phyloP scores from a whole-genome alignment of 2,888 invertebrate genomes.

The Dynastes grantii region DNA sequence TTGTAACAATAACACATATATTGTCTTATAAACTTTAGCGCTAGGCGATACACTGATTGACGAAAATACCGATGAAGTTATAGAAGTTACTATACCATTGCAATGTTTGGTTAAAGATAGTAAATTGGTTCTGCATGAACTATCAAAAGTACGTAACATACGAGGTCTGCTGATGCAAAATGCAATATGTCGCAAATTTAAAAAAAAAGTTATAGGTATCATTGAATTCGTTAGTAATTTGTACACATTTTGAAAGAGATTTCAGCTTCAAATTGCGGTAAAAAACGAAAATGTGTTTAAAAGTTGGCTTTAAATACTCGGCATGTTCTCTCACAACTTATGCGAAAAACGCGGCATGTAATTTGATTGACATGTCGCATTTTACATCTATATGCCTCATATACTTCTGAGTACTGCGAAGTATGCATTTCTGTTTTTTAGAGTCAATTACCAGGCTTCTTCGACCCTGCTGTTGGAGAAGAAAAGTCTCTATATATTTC shows the following conservation, averaged over 20 bases:
- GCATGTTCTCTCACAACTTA: too few species aligned
- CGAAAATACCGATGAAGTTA: constrained; percentile 73
- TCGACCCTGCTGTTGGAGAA: constrained; percentile 95
- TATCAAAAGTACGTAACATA: constrained; percentile 81
- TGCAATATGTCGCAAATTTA: too few species aligned
- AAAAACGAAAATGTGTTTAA: too few species aligned
- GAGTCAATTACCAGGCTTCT: constrained; percentile 97
- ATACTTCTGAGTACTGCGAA: not conserved
- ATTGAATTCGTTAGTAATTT: too few species aligned
- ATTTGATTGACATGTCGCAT: too few species aligned
- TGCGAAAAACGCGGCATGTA: too few species aligned
- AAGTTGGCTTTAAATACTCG: too few species aligned
- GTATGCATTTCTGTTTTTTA: constrained; percentile 70
- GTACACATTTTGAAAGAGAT: too few species aligned
- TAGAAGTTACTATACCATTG: constrained; percentile 95
- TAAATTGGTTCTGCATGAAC: constrained; percentile 87
- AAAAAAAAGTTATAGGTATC: too few species aligned
- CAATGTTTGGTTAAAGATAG: constrained; percentile 96
- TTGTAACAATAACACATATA: not conserved
- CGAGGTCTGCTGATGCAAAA: too few species aligned
- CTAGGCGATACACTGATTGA: constrained; percentile 58
- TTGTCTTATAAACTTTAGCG: constrained; percentile 21
- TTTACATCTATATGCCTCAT: not conserved
- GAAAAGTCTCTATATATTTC: constrained; percentile 90
- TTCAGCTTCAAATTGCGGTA: too few species aligned